A percentile compares a stretch with the other conserved stretches of the same genome.
Evolutionary conservation across 2,113 vertebrate species (phyloP).

Genomic region (Lamprologus lemairii): DNA sequence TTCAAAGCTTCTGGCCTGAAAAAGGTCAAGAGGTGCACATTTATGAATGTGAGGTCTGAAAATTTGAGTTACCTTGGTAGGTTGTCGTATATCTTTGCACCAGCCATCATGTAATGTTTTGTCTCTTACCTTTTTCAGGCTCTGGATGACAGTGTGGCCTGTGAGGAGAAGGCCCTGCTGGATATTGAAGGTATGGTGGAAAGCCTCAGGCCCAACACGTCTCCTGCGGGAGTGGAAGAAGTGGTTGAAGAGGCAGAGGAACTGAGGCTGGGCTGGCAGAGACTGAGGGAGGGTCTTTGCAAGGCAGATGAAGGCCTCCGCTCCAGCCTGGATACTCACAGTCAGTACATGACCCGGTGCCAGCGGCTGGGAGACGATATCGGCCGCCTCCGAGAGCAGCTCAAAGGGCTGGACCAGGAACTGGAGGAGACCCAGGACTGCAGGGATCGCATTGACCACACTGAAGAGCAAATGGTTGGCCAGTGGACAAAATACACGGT

Average conservation of each 20-base stretch:
- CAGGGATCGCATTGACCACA: slow-evolving; percentile 27
- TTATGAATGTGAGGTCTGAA: neutral
- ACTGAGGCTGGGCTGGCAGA: slow-evolving; percentile 75
- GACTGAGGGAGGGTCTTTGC: slow-evolving; percentile 63
- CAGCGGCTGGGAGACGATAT: slow-evolving; percentile 72
- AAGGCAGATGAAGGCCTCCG: slow-evolving; percentile 70
- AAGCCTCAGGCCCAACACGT: slow-evolving; percentile 75
- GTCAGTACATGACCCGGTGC: slow-evolving; percentile 64
- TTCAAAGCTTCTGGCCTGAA: no score
- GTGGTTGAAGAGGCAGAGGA: slow-evolving; percentile 77
- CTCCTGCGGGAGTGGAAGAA: slow-evolving; percentile 77
- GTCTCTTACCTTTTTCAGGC: slow-evolving; percentile 31
- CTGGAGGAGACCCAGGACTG: slow-evolving; percentile 51
- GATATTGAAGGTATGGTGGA: slow-evolving; percentile 71
- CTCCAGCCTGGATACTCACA: slow-evolving; percentile 63
- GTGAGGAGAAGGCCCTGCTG: slow-evolving; percentile 71
- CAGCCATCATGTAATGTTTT: neutral
- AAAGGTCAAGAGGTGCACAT: neutral
- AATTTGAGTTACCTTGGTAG: neutral
- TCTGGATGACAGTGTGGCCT: slow-evolving; percentile 70
- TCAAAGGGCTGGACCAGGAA: slow-evolving; percentile 71
- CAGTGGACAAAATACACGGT: slow-evolving; percentile 81
- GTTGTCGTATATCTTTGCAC: neutral
- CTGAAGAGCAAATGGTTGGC: slow-evolving; percentile 77
- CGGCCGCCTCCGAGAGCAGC: slow-evolving; percentile 55